These are phyloP conservation scores for Tineola bisselliella DNA, from an alignment of 2,888 invertebrate genomes.

Conservation along the genomic window DNA sequence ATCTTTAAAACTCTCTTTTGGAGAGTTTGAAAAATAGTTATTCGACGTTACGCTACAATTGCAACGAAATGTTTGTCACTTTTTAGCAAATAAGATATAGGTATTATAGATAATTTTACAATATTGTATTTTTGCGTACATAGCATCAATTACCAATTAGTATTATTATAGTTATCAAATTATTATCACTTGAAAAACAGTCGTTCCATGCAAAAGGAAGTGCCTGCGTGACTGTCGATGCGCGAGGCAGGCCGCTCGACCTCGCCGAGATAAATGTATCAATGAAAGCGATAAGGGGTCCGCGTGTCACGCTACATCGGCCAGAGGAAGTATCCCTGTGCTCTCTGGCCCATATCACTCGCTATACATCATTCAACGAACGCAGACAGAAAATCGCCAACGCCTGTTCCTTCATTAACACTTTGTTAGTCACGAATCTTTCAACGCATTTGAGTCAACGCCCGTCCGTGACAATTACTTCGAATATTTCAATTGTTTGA, in stretches of 20 bases:
- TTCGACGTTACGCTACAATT: too few species aligned
- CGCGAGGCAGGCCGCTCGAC: constrained; percentile 37
- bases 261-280: constrained; percentile 63
- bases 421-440: not conserved
- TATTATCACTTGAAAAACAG: not conserved
- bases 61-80: too few species aligned
- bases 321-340: constrained; percentile 50
- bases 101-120: too few species aligned
- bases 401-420: not conserved
- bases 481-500: not conserved
- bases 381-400: constrained; percentile 4
- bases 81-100: too few species aligned
- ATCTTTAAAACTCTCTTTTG: too few species aligned
- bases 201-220: constrained; percentile 22
- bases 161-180: too few species aligned
- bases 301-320: constrained; percentile 41
- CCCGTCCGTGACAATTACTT: not conserved
- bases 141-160: too few species aligned
- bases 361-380: not conserved
- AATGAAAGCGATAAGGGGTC: constrained; percentile 60
- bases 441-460: not conserved
- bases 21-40: too few species aligned
- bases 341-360: constrained; percentile 18
- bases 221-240: constrained; percentile 18
- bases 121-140: too few species aligned